Conservation (phyloP, 2,888 invertebrate genomes). For the Terebella lapidaria region DNA sequence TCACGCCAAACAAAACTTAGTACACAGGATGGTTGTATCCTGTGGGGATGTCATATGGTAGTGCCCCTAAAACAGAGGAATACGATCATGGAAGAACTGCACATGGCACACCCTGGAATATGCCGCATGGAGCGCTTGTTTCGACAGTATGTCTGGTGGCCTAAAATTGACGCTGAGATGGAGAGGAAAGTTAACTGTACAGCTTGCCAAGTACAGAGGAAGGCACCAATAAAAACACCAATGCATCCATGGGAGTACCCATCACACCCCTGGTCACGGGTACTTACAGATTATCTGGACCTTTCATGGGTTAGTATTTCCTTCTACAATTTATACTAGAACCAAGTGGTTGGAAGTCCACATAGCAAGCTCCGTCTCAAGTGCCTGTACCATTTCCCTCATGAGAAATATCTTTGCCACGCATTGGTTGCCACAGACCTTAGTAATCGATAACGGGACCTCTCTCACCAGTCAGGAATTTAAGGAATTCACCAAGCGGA, state of each 20-base stretch:
- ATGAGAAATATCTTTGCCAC: not conserved
- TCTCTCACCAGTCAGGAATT: not conserved
- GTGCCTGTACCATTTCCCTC: not conserved
- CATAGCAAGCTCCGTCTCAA: not conserved
- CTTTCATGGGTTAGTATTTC: not conserved
- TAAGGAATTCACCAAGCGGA: not conserved
- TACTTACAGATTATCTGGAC: not conserved
- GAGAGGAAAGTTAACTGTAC: not conserved
- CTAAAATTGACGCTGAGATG: not conserved
- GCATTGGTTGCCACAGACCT: not conserved
- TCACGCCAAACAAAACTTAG: not conserved
- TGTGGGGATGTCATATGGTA: not conserved
- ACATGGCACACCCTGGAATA: not conserved
- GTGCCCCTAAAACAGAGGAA: not conserved
- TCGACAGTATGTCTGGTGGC: not conserved
- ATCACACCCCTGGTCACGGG: not conserved
- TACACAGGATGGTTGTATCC: not conserved
- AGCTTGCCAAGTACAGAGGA: not conserved
- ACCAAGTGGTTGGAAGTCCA: not conserved
- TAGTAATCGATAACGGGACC: not conserved
- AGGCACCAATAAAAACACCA: not conserved
- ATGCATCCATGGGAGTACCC: not conserved
- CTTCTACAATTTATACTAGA: not conserved
- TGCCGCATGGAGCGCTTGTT: not conserved
- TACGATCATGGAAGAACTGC: not conserved